These are phyloP conservation scores for Megaceryle torquata DNA, from an alignment of 2,113 vertebrate species.

Conservation along the genomic window DNA sequence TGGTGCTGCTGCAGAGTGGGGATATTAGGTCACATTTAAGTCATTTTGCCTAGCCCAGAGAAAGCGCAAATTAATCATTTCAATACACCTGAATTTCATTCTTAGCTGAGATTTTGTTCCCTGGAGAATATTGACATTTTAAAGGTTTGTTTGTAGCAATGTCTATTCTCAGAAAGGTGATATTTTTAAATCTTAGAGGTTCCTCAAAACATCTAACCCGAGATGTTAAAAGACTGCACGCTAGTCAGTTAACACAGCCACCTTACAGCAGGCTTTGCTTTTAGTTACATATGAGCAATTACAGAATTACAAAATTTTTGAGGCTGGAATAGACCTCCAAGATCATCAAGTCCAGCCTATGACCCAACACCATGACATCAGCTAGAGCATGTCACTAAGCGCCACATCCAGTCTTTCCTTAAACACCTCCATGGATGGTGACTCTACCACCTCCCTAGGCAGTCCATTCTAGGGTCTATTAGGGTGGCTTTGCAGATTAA, in stretches of 20 bases:
- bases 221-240: not conserved
- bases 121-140: not conserved
- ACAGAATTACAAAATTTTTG: no score
- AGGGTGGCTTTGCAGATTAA: constrained; percentile 1
- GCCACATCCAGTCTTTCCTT: no score
- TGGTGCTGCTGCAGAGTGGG: fast-evolving
- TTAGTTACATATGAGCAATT: not conserved
- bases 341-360: no score
- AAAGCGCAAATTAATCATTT: not conserved
- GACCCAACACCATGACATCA: no score
- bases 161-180: not conserved
- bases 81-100: not conserved
- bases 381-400: no score
- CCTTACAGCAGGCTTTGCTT: not conserved
- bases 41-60: not conserved
- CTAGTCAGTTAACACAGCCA: not conserved
- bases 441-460: no score
- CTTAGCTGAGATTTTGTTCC: not conserved
- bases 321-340: no score
- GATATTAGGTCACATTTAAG: fast-evolving
- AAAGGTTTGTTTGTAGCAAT: not conserved
- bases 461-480: no score
- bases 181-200: not conserved
- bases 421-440: no score
- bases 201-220: not conserved